Evolutionary conservation across 2,113 vertebrate species (phyloP).

Genomic region (Hypanus sabinus): DNA sequence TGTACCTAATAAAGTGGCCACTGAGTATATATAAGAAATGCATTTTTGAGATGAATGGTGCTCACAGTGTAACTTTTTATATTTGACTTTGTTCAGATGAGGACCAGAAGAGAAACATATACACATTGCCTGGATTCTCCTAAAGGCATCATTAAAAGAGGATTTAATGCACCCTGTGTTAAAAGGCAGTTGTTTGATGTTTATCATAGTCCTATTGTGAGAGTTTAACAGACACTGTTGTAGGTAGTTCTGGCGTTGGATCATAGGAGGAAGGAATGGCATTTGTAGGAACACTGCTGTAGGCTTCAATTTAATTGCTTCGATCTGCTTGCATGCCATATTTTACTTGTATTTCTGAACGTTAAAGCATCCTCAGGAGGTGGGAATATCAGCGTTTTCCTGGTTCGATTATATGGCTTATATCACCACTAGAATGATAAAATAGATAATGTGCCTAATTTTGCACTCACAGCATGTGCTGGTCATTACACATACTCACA

Average conservation of each 20-base stretch:
- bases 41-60: not conserved
- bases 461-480: not conserved
- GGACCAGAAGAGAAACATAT: not conserved
- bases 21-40: not conserved
- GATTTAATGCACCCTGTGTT: not conserved
- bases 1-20: no score
- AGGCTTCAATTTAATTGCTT: slow-evolving; percentile 15
- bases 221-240: not conserved
- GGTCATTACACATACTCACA: not conserved
- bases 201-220: not conserved
- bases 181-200: not conserved
- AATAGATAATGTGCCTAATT: not conserved
- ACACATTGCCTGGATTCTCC: not conserved
- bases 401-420: not conserved
- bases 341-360: slow-evolving; percentile 3
- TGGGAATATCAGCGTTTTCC: slow-evolving; percentile 8
- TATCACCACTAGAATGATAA: not conserved
- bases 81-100: not conserved
- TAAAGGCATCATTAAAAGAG: not conserved
- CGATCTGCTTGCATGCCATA: not conserved
- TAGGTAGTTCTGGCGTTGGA: no score
- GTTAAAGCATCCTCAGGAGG: not conserved
- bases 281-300: not conserved
- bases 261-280: not conserved
- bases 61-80: not conserved